These are phyloP conservation scores for Pelagia noctiluca DNA, from an alignment of 30 jellyfish, hydroid and myxozoan genomes.

Conservation along the genomic window DNA sequence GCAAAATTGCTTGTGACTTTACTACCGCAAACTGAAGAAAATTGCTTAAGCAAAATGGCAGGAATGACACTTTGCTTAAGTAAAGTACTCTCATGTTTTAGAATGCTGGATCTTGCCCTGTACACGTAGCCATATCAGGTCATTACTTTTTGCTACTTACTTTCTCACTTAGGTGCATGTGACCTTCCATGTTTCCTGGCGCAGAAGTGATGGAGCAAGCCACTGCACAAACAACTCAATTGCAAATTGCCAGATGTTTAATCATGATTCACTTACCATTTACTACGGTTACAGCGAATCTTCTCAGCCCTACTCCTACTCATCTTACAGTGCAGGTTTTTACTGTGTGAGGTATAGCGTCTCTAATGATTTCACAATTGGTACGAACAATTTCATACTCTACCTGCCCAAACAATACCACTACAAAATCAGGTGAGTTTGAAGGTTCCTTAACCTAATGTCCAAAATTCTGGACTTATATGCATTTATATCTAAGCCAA, in stretches of 20 bases:
- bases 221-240: conserved; percentile 7
- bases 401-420: background rate
- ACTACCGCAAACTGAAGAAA: no score
- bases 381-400: background rate
- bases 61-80: no score
- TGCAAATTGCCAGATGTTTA: conserved; percentile 6
- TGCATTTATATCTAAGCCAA: no score
- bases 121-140: no score
- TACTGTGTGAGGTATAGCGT: conserved; percentile 22
- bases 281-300: conserved; percentile 4
- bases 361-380: background rate
- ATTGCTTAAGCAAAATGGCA: no score
- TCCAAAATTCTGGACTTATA: no score
- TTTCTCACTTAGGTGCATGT: conserved; percentile 34
- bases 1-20: no score
- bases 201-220: conserved; percentile 40
- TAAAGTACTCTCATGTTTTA: no score
- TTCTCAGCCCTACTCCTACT: conserved; percentile 8
- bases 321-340: background rate
- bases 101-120: no score
- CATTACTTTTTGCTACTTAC: no score
- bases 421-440: background rate
- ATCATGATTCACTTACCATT: background rate
- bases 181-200: conserved; percentile 54
- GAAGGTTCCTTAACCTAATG: no score